Evolutionary conservation across 2,888 invertebrate species (phyloP).

Genomic region (Myopa testacea): DNA sequence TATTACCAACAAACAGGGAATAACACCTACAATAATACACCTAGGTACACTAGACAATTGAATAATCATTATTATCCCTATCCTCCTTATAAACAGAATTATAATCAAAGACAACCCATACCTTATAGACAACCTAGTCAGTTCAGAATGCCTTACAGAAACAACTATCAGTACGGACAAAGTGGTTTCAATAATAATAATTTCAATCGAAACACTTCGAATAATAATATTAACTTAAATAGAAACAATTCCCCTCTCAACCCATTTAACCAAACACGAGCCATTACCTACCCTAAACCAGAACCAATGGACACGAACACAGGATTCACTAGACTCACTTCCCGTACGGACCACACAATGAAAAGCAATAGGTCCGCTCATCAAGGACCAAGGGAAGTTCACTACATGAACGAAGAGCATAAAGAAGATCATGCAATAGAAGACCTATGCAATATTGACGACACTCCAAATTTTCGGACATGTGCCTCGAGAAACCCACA

Average conservation of each 20-base stretch:
- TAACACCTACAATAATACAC: neutral
- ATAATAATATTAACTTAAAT: too few species aligned
- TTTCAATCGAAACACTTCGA: too few species aligned
- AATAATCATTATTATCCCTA: neutral
- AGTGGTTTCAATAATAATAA: too few species aligned
- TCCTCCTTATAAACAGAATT: neutral
- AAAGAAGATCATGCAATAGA: neutral
- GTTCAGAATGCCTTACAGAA: neutral
- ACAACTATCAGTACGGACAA: too few species aligned
- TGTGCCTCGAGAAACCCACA: slow-evolving; percentile 27
- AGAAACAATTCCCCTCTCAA: too few species aligned
- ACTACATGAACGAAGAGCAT: neutral
- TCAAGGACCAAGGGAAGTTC: neutral
- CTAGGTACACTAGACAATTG: neutral
- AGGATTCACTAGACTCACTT: too few species aligned
- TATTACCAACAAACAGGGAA: slow-evolving; percentile 18
- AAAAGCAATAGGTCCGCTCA: neutral
- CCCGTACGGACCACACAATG: neutral
- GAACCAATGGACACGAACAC: too few species aligned
- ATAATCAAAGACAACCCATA: neutral
- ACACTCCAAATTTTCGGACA: slow-evolving; percentile 32
- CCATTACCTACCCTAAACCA: too few species aligned
- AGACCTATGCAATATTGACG: neutral
- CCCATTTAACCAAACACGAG: too few species aligned
- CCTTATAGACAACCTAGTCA: neutral